Evolutionary conservation across 2,797 vertebrate species (phyloP), one percentile per base, ranked within the genome.

Genomic region (Galaxias olidus): DNA sequence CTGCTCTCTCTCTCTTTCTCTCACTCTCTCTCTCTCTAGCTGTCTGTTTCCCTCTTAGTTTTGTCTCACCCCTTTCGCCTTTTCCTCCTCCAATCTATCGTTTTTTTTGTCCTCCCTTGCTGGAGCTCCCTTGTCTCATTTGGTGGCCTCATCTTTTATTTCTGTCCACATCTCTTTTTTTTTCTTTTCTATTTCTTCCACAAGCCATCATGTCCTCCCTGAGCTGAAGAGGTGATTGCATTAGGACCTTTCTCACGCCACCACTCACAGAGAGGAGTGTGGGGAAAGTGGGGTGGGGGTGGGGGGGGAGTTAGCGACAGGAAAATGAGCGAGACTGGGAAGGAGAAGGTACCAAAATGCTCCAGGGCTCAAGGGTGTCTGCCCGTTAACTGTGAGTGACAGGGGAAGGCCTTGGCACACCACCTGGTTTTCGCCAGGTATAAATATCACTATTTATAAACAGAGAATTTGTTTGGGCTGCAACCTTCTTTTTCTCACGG

Each of bases 221-320:
- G 61, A 77, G 72, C 69, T 77, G 66, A 65, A 45, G 70, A 68
- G 69, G 69, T 77, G 78, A 83, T 81, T 84, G 65, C 66, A 57
- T 45, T 42, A 48, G 76, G 68, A 79, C 66, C 71, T 79, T 62
- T 65, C 50, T 30, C 67, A 41, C 69, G 43, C 68, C 52, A 8
- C 64, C 59, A 64, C 53, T 74, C 54, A 59, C 57, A 69, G 53
- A 65, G 48, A 30, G 60, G 51, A 49, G n/a, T 52, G 44, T 56
- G 53, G 58, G 61, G 44, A 57, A 8, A n/a, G 44, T 56, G 53
- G 58, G 61, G 44, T 55, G 8, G 14, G 60, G 54, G 49, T 59
- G 61, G 59, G 68, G 45, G 66, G 18, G 18, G 50, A 41, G 56
- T 74, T 54, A 73, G 60, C 61, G 44, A 14, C 13, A 56, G 4